Evolutionary conservation across 2,888 invertebrate species (phyloP), one percentile per base, ranked within the genome.

Genomic region (Alitta virens): DNA sequence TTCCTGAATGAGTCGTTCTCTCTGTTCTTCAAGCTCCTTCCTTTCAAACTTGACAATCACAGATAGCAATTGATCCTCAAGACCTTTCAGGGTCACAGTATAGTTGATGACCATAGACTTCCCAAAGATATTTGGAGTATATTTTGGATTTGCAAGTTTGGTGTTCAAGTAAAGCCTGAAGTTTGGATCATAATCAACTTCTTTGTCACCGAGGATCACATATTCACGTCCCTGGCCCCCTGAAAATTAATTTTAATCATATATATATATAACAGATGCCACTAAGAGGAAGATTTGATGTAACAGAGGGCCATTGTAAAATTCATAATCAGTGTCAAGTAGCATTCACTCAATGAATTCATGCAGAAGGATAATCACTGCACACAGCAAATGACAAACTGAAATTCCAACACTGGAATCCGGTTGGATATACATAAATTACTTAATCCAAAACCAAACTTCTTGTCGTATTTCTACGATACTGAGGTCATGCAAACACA

Each of bases 41-140:
- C 94, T 84, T 79, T 95, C 94, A 49, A 89, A 89, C 70, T 91
- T 87, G 0, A 94, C 94, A 0, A 94, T 94, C 0, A 94, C 92
- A 74, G 92, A 91, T 1, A 95, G 84, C 0, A 95, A 84, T 78
- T 95, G 94, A 79, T 94, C 93, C 83, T 95, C 94, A 56, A 95
- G 83, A 51, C 94, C 92, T 89, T 88, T 88, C 38, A 90, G 85
- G 0, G 94, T 94, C 38, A 95, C 92, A 14, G 91, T 92, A 74
- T 92, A 95, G 83, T 95, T 94, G 68, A 95, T 94, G 52, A 95
- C 91, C 69, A 91, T 87, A 0, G 92, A 90, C 77, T 90, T 91
- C 0, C 94, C 90, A 78, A 91, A 95, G 0, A 92, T 88, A 5
- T 91, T 88, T 0, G 94, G 91, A 80, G 91, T 89, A 75, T 94